A percentile compares a stretch with the other conserved stretches of the same genome.
Evolutionary conservation across 2,113 vertebrate genomes (phyloP).

Genomic region (Rhinolophus sinicus): DNA sequence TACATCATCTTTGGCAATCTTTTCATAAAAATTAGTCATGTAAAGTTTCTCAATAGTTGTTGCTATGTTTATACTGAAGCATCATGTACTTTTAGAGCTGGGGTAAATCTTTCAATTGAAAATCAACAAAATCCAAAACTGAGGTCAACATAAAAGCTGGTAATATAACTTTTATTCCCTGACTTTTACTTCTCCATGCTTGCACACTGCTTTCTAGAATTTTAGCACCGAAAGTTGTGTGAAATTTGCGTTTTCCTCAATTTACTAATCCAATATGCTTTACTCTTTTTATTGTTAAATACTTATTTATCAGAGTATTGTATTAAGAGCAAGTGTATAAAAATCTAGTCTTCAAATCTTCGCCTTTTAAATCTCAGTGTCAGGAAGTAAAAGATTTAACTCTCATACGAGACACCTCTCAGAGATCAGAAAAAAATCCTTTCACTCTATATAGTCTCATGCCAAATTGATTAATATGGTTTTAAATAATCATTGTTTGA

Average conservation of each 20-base stretch:
- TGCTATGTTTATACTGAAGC: neutral
- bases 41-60: neutral
- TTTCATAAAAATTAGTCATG: neutral
- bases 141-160: neutral
- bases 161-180: neutral
- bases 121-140: neutral
- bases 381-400: neutral
- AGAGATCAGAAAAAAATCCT: neutral
- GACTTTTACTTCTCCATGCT: neutral
- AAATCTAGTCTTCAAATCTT: neutral
- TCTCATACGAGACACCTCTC: neutral
- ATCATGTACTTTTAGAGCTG: neutral
- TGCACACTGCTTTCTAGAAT: neutral
- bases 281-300: neutral
- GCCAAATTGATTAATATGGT: neutral
- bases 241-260: neutral
- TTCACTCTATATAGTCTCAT: neutral
- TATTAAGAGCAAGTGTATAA: neutral
- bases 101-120: neutral
- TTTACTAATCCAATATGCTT: neutral
- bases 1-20: neutral
- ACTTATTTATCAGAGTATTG: neutral
- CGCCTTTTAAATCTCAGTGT: neutral
- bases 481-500: neutral
- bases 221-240: neutral